Percentiles rank a stretch among this genome's conserved stretches.
These are phyloP conservation scores for Manis pentadactyla DNA, from an alignment of 2,797 vertebrate species.

Conservation along the genomic window DNA sequence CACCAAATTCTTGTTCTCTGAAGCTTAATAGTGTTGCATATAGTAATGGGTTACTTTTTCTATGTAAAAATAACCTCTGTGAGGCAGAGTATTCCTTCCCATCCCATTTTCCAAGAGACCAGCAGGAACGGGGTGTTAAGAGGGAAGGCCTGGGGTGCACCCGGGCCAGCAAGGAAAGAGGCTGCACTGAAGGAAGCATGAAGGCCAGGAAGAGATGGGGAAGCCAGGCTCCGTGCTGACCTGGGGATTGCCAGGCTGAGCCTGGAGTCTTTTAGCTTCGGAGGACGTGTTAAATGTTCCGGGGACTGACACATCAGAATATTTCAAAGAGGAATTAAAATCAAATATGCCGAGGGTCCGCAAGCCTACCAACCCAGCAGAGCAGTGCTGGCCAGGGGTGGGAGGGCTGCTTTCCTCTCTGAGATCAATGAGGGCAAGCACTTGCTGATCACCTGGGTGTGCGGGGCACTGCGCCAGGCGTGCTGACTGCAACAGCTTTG, in stretches of 20 bases:
- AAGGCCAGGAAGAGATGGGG: background rate
- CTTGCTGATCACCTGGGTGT: background rate
- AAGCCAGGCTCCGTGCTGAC: background rate
- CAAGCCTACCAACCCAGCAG: background rate
- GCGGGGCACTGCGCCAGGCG: background rate
- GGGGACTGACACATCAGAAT: background rate
- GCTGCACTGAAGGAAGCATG: background rate
- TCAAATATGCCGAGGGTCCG: background rate
- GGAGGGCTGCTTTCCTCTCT: background rate
- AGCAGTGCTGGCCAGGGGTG: rapidly evolving
- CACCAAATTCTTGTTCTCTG: slow-evolving; percentile 33
- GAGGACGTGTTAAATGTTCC: background rate
- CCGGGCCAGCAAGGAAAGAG: background rate
- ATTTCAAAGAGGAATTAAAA: background rate
- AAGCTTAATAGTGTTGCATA: background rate
- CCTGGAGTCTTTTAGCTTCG: background rate
- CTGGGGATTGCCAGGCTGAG: background rate
- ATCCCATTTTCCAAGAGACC: background rate
- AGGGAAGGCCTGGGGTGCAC: background rate
- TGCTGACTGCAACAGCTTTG: background rate
- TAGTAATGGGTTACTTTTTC: slow-evolving; percentile 33
- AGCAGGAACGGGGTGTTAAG: background rate
- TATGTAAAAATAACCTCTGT: slow-evolving; percentile 18
- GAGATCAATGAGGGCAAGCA: background rate
- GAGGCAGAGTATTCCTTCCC: background rate